These are phyloP conservation scores for Chinchilla lanigera DNA, from an alignment of 2,113 vertebrate genomes.

Conservation along the genomic window DNA sequence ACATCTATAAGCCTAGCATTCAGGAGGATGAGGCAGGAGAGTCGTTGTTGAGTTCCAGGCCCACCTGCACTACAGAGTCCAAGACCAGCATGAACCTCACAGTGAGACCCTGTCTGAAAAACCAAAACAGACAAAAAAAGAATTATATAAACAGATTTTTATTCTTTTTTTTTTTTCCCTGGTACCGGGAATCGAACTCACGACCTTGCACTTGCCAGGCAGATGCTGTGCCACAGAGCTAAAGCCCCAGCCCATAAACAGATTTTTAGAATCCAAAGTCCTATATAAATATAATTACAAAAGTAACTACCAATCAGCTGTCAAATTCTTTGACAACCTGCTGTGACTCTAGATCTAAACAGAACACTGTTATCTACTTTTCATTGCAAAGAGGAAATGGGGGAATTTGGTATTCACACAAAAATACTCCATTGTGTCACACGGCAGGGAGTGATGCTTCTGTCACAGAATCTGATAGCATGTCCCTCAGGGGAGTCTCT, in stretches of 20 bases:
- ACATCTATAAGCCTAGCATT: too few species aligned
- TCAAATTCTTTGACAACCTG: not conserved
- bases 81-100: too few species aligned
- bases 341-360: not conserved
- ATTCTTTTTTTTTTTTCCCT: too few species aligned
- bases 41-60: too few species aligned
- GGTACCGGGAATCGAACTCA: too few species aligned
- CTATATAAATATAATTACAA: not conserved
- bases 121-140: too few species aligned
- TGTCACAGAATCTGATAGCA: not conserved
- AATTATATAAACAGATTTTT: not conserved
- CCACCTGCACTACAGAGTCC: too few species aligned
- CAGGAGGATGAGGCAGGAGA: too few species aligned
- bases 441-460: not conserved
- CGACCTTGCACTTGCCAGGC: too few species aligned
- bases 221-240: too few species aligned
- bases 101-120: too few species aligned
- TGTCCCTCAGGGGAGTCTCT: not conserved
- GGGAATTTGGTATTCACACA: not conserved
- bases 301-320: not conserved
- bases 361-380: constrained; percentile 32
- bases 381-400: not conserved
- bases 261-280: not conserved
- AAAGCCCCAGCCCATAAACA: too few species aligned
- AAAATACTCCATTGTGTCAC: not conserved